Base-by-base conservation (phyloP, 35 echinoderm and acorn worm genomes). In the Diadema setosum region DNA sequence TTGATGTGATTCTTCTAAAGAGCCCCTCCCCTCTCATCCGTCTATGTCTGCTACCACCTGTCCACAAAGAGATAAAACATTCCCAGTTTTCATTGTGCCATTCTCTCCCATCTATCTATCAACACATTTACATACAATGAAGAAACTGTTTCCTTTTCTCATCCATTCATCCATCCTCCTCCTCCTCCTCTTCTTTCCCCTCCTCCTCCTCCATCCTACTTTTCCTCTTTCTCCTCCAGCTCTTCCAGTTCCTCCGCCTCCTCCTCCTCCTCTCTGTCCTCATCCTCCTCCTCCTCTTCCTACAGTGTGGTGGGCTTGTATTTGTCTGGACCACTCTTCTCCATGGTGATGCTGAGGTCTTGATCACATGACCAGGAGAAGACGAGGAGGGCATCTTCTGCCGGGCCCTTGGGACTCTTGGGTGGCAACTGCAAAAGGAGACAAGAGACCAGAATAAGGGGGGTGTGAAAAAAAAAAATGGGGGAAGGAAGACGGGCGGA, bases 351-450 rank as follows among this genome's bases (percentile, higher is more conserved):
- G 48, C 9, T 52, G 27, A 41, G 33, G 5, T 78, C 73, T 17
- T 78, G 37, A 42, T 78, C 40, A 78, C 73, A 78, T 44, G 73
- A 78, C 73, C 73, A 78, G 15, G 73, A 26, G 37, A 78, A 78
- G 73, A 78, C 40, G 73, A 78, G 73, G 4, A 78, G 73, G n/a
- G 73, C 73, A 78, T 78, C 36, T 41, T 78, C 73, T 3, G 37
- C 12, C 7, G 16, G 73, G 39, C 73, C 73, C 44, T 41, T 41
- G 11, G 36, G 34, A 4, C 14, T 25, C 40, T 20, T 78, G 37
- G 73, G 73, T 78, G 73, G 73, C 40, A 78, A 44, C 73, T 78
- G 33, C 16, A 63, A 3, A 34, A 1, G 56, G 29, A 14, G 29
- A 8, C 4, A 0, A 59, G 1, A 59, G 5, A 59, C 14, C 4